Conservation (phyloP, 2,888 invertebrate species). For the Parapristionchus giblindavisi region DNA sequence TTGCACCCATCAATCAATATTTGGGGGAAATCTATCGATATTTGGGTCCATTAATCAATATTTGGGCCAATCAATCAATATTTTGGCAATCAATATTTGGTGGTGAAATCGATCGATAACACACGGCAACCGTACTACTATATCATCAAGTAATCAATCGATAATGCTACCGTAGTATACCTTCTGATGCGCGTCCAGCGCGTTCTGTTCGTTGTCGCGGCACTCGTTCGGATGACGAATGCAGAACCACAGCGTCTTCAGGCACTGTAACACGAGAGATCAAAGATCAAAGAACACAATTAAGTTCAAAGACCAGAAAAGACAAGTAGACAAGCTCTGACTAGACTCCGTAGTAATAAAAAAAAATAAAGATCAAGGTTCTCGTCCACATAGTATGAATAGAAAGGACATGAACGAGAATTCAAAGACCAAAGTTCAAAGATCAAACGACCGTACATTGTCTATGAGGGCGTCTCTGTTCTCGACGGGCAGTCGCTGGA, state of each 20-base stretch:
- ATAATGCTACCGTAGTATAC: too few relatives aligned
- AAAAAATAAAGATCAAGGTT: too few relatives aligned
- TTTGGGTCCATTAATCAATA: too few relatives aligned
- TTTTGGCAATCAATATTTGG: too few relatives aligned
- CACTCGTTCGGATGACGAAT: not conserved
- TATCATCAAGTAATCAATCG: not conserved
- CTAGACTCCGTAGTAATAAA: too few relatives aligned
- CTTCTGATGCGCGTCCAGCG: slow-evolving; percentile 13
- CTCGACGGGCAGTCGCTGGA: not conserved
- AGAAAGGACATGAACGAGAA: too few relatives aligned
- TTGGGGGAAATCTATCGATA: too few relatives aligned
- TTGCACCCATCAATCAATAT: not conserved
- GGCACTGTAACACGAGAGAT: not conserved
- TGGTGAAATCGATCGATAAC: not conserved
- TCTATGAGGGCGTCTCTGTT: not conserved
- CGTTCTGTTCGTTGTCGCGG: not conserved
- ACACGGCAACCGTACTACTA: not conserved
- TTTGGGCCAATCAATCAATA: not conserved
- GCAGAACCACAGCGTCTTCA: slow-evolving; percentile 16
- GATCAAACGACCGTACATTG: not conserved
- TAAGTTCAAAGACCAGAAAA: not conserved
- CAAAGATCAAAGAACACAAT: too few relatives aligned
- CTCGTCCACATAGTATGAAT: too few relatives aligned
- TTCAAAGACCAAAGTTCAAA: too few relatives aligned
- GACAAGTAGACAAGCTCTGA: too few relatives aligned